Evolutionary conservation across 2,888 invertebrate species (phyloP).

Genomic region (Laspeyria flexula): DNA sequence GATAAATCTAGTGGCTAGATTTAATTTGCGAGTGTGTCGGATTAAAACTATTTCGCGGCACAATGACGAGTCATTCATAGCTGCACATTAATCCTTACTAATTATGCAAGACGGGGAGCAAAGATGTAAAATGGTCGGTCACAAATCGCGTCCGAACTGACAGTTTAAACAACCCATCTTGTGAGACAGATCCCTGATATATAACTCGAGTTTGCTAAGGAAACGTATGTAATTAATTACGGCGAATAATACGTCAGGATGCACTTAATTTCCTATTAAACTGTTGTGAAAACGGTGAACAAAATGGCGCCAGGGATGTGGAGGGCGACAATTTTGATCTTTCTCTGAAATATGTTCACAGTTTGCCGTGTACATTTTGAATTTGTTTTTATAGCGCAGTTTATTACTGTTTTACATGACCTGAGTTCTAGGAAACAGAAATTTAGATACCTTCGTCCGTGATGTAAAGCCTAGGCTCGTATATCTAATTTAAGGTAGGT

Average conservation of each 20-base stretch:
- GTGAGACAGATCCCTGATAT: constrained; percentile 81
- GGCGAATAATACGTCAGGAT: constrained; percentile 80
- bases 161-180: constrained; percentile 82
- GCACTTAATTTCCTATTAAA: constrained; percentile 82
- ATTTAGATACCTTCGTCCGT: neutral
- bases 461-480: no score
- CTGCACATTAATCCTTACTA: constrained; percentile 81
- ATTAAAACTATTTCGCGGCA: constrained; percentile 68
- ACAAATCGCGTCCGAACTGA: constrained; percentile 83
- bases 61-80: constrained; percentile 79
- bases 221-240: constrained; percentile 81
- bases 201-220: constrained; percentile 70
- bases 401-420: constrained; percentile 9
- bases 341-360: constrained; percentile 30
- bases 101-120: constrained; percentile 82
- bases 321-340: constrained; percentile 40
- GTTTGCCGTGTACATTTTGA: constrained; percentile 20
- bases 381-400: constrained; percentile 18
- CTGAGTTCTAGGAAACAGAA: neutral
- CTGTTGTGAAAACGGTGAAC: constrained; percentile 63
- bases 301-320: constrained; percentile 56
- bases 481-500: no score
- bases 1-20: constrained; percentile 41
- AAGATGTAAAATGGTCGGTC: constrained; percentile 81
- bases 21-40: constrained; percentile 47